Evolutionary conservation across 2,113 vertebrate species (phyloP), one percentile per base, ranked within the genome.

Genomic region (Narcine bancroftii): DNA sequence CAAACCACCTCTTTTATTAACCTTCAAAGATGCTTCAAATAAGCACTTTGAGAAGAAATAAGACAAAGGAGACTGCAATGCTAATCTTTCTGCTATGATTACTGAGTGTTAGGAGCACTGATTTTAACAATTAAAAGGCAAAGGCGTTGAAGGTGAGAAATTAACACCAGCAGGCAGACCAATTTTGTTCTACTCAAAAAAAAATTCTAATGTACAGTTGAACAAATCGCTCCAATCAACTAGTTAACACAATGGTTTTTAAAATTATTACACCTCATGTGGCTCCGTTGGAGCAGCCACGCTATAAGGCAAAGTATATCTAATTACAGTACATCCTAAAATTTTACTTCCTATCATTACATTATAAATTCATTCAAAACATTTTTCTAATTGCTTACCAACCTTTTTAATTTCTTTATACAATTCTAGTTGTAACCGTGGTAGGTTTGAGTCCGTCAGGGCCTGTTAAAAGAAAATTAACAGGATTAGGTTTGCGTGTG

Each of bases 351-450:
- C 45, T 15, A 42, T 83, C 93, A 75, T 93, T 92, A 6, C 6
- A 92, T 3, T 53, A 0, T 0, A 89, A 94, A 47, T 93, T 85
- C 1, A 26, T 11, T 66, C 15, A 9, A 36, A 87, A 60, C 39
- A n/a, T 77, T 79, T 11, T 47, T 79, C 60, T n/a, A 26, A 79
- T 45, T 33, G 42, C 36, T 75, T 60, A 81, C 83, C 92, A 94
- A 99, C 99, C 98, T 99, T 99, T 96, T 99, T 99, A 93, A 99
- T 98, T 94, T 99, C 99, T 96, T 99, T 99, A 93, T 99, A 99
- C 6, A 99, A 96, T 92, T 99, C 99, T 75, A 99, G 94, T 94
- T 99, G 99, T 76, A 99, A 95, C 93, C 98, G 95, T 1, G 99
- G 98, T 93, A 99, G 96, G 94, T 96, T 99, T 21, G 98, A 99